Evolutionary conservation across 2,888 invertebrate species (phyloP).

Genomic region (Aporophyla nigra): DNA sequence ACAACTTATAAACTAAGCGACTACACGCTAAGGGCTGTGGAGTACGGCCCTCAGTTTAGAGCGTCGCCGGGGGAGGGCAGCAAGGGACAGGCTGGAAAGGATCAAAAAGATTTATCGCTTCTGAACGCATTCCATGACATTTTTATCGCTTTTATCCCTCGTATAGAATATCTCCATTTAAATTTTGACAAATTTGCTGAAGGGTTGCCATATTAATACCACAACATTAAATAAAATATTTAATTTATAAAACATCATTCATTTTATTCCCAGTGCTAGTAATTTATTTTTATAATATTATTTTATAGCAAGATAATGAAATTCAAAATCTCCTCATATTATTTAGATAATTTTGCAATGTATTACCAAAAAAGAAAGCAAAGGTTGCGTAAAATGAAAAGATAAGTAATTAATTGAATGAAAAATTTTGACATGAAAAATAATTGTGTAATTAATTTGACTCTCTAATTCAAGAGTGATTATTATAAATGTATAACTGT

Average conservation of each 20-base stretch:
- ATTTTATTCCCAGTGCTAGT: constrained; percentile 32
- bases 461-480: not conserved
- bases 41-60: not conserved
- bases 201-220: constrained; percentile 51
- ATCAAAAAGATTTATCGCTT: constrained; percentile 1
- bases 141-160: not conserved
- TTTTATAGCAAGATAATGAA: constrained; percentile 16
- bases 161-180: not conserved
- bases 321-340: constrained; percentile 3
- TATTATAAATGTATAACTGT: not conserved
- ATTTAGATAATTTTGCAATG: constrained; percentile 4
- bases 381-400: constrained; percentile 1
- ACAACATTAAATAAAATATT: constrained; percentile 28
- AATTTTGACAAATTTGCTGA: constrained; percentile 9
- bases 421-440: not conserved
- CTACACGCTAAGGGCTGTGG: not conserved
- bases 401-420: not conserved
- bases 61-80: constrained; percentile 5
- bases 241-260: constrained; percentile 5
- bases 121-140: constrained; percentile 30
- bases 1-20: not conserved
- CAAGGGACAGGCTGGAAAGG: not conserved
- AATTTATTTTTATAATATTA: constrained; percentile 42
- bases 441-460: not conserved
- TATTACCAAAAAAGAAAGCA: constrained; percentile 5